These are phyloP conservation scores for Pipistrellus kuhlii DNA, from an alignment of 2,797 vertebrate species.

Conservation along the genomic window DNA sequence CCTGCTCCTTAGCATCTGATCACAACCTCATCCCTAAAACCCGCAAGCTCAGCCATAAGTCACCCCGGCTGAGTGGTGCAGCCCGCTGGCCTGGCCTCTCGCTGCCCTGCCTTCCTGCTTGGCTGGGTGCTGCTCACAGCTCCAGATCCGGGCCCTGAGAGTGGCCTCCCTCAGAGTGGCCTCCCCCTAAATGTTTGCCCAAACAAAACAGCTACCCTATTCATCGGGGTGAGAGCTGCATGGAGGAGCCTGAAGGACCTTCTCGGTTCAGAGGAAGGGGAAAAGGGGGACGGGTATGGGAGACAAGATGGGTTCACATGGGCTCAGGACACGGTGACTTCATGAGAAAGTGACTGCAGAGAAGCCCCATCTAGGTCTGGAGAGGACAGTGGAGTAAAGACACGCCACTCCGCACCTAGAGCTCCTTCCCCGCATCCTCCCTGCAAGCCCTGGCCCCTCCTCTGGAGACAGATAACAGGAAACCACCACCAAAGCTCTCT, in stretches of 20 bases:
- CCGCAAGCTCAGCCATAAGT: not conserved
- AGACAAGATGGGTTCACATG: not conserved
- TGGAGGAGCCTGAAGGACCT: not conserved
- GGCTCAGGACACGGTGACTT: not conserved
- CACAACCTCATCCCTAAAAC: not conserved
- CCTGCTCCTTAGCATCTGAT: not conserved
- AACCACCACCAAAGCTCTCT: not conserved
- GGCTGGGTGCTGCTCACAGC: not conserved
- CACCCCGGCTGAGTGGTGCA: too few relatives aligned
- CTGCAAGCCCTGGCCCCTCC: not conserved
- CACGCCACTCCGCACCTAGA: not conserved
- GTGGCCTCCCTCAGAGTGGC: not conserved
- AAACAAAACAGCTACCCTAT: not conserved
- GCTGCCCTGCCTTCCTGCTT: rapidly evolving
- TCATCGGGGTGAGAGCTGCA: not conserved
- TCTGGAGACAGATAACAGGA: not conserved
- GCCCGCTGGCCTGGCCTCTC: not conserved
- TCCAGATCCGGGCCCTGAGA: rapidly evolving
- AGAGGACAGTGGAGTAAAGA: not conserved
- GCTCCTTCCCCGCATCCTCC: too few relatives aligned
- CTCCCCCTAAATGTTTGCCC: not conserved
- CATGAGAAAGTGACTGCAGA: not conserved
- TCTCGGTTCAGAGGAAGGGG: not conserved
- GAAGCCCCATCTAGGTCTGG: not conserved
- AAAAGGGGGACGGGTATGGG: too few relatives aligned